Percentiles rank a stretch among this genome's conserved stretches.
phyloP scores from a whole-genome alignment of 2,797 vertebrate species.

The Nannoperca obscura region DNA sequence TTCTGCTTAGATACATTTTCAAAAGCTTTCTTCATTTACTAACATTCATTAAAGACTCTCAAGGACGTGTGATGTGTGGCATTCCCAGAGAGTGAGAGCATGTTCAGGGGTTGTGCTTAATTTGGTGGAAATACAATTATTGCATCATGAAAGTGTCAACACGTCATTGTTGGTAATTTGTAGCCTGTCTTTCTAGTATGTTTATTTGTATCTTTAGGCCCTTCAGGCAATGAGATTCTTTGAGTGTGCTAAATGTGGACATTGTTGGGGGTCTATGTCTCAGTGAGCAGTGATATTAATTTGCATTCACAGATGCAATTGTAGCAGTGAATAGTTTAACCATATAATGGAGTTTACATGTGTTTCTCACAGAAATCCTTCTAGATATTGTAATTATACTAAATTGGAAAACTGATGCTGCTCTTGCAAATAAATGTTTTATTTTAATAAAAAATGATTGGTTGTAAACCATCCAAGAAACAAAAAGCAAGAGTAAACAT shows the following conservation, averaged over 20 bases:
- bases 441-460: too few relatives aligned
- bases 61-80: not conserved
- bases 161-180: not conserved
- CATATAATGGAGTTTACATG: not conserved
- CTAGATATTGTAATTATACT: too few relatives aligned
- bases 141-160: not conserved
- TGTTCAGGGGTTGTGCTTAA: not conserved
- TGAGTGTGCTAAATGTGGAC: not conserved
- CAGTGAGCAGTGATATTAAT: not conserved
- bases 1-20: slow-evolving; percentile 5
- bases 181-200: not conserved
- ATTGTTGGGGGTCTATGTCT: not conserved
- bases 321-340: too few relatives aligned
- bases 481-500: not conserved
- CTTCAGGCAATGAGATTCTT: not conserved
- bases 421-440: too few relatives aligned
- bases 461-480: too few relatives aligned
- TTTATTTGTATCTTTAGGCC: not conserved
- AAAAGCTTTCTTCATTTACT: not conserved
- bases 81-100: not conserved
- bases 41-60: not conserved
- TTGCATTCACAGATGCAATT: not conserved
- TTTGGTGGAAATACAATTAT: not conserved
- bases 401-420: too few relatives aligned
- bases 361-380: not conserved